Percentiles rank a stretch among this genome's conserved stretches.
These are phyloP conservation scores for Psylliodes chrysocephalus DNA, from an alignment of 2,888 invertebrate species.

Conservation along the genomic window DNA sequence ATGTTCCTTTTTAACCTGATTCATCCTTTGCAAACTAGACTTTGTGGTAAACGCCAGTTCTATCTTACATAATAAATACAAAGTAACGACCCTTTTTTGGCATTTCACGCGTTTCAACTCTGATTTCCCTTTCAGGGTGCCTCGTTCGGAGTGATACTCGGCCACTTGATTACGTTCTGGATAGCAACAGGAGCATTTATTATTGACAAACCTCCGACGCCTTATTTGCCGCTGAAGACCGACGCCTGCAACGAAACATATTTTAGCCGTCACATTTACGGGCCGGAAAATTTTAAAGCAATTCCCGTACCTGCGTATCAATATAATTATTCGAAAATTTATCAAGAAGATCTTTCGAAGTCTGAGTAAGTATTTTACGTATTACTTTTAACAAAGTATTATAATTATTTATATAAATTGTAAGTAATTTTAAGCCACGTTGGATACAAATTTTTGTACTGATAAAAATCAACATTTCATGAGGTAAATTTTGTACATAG, in stretches of 20 bases:
- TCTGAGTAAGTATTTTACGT: slow-evolving; percentile 8
- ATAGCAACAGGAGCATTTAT: slow-evolving; percentile 78
- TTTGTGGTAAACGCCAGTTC: too few species aligned
- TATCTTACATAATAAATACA: too few species aligned
- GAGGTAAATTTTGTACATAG: too few species aligned
- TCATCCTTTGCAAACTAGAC: too few species aligned
- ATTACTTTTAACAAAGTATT: too few species aligned
- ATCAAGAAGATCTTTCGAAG: background rate
- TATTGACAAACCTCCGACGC: slow-evolving; percentile 68
- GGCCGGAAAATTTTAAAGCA: slow-evolving; percentile 58
- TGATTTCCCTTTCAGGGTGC: slow-evolving; percentile 70
- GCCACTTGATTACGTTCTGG: slow-evolving; percentile 80
- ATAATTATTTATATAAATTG: too few species aligned
- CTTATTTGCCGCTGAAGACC: slow-evolving; percentile 73
- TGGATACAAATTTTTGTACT: too few species aligned
- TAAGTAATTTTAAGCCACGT: too few species aligned
- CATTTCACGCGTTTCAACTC: too few species aligned
- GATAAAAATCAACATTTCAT: too few species aligned
- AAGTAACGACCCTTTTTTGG: too few species aligned
- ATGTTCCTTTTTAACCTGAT: too few species aligned
- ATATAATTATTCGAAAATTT: slow-evolving; percentile 1
- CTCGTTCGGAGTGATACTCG: slow-evolving; percentile 78
- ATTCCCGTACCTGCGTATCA: slow-evolving; percentile 47
- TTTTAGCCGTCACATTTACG: slow-evolving; percentile 70
- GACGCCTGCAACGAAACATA: slow-evolving; percentile 73